Conservation (phyloP, 1,140 invertebrate genomes). For the Aleiodes sp. region DNA sequence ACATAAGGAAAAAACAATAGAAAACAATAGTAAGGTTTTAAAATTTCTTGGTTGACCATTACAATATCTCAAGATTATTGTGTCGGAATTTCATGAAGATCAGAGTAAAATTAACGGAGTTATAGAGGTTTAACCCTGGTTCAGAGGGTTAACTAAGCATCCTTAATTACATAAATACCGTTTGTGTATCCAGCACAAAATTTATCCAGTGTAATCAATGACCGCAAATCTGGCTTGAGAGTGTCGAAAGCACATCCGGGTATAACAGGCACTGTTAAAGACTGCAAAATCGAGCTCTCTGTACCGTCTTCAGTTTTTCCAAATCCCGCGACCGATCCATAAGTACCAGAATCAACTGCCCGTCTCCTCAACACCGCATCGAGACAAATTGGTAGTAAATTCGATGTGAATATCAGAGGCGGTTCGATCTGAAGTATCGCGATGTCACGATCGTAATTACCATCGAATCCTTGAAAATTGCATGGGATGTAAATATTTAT, state of each 20-base stretch:
- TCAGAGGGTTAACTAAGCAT: too few species aligned
- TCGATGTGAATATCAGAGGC: constrained; percentile 48
- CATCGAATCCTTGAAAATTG: constrained; percentile 50
- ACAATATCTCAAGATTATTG: too few species aligned
- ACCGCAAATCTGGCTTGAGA: constrained; percentile 32
- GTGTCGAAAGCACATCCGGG: constrained; percentile 47
- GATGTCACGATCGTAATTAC: constrained; percentile 58
- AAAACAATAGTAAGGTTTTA: too few species aligned
- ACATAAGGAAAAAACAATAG: too few species aligned
- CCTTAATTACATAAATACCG: constrained; percentile 46
- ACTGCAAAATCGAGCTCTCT: constrained; percentile 51
- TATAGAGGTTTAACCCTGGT: too few species aligned
- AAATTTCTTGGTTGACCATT: too few species aligned
- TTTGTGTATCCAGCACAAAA: constrained; percentile 62
- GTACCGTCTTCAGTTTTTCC: constrained; percentile 50
- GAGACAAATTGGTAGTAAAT: constrained; percentile 54
- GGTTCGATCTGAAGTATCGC: constrained; percentile 52
- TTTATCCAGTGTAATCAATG: constrained; percentile 55
- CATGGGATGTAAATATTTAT: constrained; percentile 53
- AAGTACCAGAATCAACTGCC: constrained; percentile 44
- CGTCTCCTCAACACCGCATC: constrained; percentile 44
- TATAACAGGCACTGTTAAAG: constrained; percentile 53
- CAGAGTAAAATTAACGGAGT: too few species aligned
- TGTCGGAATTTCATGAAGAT: too few species aligned
- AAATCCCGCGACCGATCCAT: constrained; percentile 59